Evolutionary conservation across 2,797 vertebrate genomes (phyloP).

Genomic region (Xenops minutus): DNA sequence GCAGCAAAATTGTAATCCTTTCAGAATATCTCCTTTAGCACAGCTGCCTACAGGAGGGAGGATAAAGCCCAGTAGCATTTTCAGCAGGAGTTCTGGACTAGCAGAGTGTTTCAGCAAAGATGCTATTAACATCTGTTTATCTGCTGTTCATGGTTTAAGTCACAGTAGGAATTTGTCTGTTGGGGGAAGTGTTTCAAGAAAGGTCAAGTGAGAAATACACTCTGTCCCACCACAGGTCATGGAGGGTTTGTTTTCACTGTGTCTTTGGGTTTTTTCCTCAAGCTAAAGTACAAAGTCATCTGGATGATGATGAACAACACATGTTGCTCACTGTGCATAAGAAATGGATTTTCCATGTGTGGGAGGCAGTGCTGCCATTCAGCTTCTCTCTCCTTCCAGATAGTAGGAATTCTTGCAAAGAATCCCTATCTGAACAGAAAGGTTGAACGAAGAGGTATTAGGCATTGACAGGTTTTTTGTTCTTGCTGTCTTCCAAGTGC

Average conservation of each 20-base stretch:
- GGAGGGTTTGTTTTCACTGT: background rate
- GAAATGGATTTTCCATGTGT: background rate
- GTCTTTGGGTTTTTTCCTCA: background rate
- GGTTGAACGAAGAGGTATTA: background rate
- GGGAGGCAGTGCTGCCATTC: background rate
- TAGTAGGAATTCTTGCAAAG: background rate
- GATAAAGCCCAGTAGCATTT: conserved; percentile 41
- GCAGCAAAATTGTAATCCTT: background rate
- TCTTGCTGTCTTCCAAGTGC: background rate
- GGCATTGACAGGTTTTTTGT: background rate
- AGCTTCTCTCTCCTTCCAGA: background rate
- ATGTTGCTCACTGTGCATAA: background rate
- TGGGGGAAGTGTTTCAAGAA: background rate
- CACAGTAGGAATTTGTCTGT: conserved; percentile 32
- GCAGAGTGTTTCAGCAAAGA: background rate
- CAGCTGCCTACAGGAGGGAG: background rate
- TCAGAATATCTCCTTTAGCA: background rate
- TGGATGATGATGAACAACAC: background rate
- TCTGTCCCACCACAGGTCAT: background rate
- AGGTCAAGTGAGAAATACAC: conserved; percentile 27
- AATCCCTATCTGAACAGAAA: background rate
- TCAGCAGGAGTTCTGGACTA: conserved; percentile 15
- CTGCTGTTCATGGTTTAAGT: background rate
- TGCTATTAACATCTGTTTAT: conserved; percentile 41
- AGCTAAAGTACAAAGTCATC: background rate